Conservation (phyloP, 2,888 invertebrate genomes). For the Helleia helle region DNA sequence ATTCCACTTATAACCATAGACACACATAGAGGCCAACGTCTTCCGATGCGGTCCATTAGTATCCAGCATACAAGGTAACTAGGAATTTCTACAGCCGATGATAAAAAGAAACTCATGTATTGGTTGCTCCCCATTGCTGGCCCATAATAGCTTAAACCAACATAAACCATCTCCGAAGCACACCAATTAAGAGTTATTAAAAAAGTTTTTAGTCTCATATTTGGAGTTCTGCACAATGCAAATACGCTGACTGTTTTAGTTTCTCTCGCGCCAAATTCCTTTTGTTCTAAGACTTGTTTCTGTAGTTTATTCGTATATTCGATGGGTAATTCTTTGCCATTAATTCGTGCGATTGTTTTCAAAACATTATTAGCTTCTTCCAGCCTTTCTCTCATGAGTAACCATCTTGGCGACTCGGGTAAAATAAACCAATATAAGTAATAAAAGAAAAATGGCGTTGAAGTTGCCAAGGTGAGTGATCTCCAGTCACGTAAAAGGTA, state of each 20-base stretch:
- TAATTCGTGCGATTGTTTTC: constrained; percentile 83
- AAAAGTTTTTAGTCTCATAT: constrained; percentile 90
- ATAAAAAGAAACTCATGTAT: constrained; percentile 90
- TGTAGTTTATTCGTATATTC: constrained; percentile 82
- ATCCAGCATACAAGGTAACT: constrained; percentile 91
- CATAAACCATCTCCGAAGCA: constrained; percentile 93
- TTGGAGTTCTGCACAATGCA: constrained; percentile 85
- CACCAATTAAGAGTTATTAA: constrained; percentile 93
- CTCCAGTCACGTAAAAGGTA: constrained; percentile 91
- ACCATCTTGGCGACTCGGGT: constrained; percentile 94
- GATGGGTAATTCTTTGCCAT: constrained; percentile 83
- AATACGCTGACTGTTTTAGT: constrained; percentile 67
- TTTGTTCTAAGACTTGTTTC: constrained; percentile 79
- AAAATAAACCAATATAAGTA: constrained; percentile 89
- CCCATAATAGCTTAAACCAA: constrained; percentile 93
- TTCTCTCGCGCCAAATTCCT: constrained; percentile 63
- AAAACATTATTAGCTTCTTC: constrained; percentile 88
- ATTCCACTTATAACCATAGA: constrained; percentile 90
- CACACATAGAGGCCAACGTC: constrained; percentile 90
- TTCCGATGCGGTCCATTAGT: constrained; percentile 90
- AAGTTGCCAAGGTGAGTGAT: constrained; percentile 84
- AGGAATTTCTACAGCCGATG: constrained; percentile 90
- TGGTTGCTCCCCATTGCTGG: constrained; percentile 91
- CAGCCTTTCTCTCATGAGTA: constrained; percentile 86
- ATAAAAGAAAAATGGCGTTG: constrained; percentile 88